A percentile compares a stretch with the other conserved stretches of the same genome.
phyloP scores from a whole-genome alignment of 2,888 invertebrate species.

The Steinernema carpocapsae region DNA sequence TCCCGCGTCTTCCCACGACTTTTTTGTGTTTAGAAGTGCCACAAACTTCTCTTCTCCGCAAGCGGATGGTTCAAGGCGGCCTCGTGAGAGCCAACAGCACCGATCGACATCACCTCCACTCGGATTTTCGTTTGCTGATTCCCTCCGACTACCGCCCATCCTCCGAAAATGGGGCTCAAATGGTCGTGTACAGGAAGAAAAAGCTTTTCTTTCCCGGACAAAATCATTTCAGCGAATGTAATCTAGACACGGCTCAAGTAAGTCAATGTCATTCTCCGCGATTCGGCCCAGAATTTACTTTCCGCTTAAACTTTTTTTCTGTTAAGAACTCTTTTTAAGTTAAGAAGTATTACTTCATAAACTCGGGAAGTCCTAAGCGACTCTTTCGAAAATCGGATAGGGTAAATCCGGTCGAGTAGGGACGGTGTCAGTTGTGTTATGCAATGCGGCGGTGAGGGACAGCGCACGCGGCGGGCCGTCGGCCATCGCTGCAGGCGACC shows the following conservation, averaged over 20 bases:
- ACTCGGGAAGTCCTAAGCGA: not conserved
- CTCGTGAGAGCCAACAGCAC: conserved; percentile 45
- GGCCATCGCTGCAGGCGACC: conserved; percentile 30
- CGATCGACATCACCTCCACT: conserved; percentile 28
- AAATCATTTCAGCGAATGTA: conserved; percentile 34
- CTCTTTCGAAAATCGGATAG: conserved; percentile 5
- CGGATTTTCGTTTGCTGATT: conserved; percentile 32
- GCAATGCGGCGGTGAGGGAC: conserved; percentile 24
- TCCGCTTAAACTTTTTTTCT: too few species aligned
- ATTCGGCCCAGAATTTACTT: too few species aligned
- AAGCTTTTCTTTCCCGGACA: conserved; percentile 3
- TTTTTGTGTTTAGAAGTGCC: conserved; percentile 40
- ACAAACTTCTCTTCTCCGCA: conserved; percentile 51
- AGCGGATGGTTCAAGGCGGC: conserved; percentile 53
- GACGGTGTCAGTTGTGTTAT: conserved; percentile 35
- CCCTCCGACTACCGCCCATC: conserved; percentile 30
- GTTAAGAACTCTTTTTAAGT: too few species aligned
- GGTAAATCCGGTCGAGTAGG: conserved; percentile 13
- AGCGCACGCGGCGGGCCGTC: conserved; percentile 14
- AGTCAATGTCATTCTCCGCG: too few species aligned
- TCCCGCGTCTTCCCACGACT: not conserved
- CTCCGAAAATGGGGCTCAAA: conserved; percentile 19
- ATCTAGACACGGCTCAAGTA: not conserved
- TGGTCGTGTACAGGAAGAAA: conserved; percentile 36
- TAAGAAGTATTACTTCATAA: too few species aligned